Evolutionary conservation across 1,140 invertebrate genomes (phyloP).

Genomic region (Drosophila pandora): DNA sequence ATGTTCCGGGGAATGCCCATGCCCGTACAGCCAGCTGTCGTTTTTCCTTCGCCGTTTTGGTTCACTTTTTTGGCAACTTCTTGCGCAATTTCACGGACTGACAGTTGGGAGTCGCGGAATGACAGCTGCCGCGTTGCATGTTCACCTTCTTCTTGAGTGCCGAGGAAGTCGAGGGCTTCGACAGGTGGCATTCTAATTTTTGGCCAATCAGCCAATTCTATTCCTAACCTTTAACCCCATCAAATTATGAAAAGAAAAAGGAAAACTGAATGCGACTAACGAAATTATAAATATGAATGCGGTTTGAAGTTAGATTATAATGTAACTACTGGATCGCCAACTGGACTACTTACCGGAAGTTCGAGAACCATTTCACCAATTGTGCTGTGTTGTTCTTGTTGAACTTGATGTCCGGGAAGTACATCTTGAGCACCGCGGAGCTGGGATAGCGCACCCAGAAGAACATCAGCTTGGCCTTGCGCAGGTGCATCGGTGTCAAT

Average conservation of each 20-base stretch:
- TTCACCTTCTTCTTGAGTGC: constrained; percentile 64
- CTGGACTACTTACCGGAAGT: constrained; percentile 94
- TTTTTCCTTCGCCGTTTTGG: constrained; percentile 26
- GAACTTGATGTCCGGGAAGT: constrained; percentile 99
- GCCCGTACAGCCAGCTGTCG: constrained; percentile 42
- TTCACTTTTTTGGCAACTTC: constrained; percentile 59
- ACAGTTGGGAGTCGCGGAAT: constrained; percentile 55
- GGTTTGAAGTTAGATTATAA: constrained; percentile 38
- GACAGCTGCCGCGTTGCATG: constrained; percentile 59
- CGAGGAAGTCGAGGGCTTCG: constrained; percentile 62
- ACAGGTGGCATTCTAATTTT: constrained; percentile 60
- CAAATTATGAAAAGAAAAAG: not conserved
- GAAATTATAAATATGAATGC: constrained; percentile 77
- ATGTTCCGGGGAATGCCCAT: constrained; percentile 25
- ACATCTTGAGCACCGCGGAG: constrained; percentile 99
- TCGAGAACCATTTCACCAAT: constrained; percentile 99
- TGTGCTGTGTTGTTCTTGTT: constrained; percentile 99
- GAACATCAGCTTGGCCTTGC: constrained; percentile 99
- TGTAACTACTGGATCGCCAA: constrained; percentile 16
- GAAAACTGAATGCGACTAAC: constrained; percentile 14
- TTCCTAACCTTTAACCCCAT: constrained; percentile 11
- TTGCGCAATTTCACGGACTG: constrained; percentile 59
- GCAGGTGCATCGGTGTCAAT: constrained; percentile 99
- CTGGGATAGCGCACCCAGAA: constrained; percentile 99
- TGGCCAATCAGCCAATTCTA: constrained; percentile 31